Conservation (phyloP, 2,888 invertebrate genomes). For the Drosophila buzzatii region DNA sequence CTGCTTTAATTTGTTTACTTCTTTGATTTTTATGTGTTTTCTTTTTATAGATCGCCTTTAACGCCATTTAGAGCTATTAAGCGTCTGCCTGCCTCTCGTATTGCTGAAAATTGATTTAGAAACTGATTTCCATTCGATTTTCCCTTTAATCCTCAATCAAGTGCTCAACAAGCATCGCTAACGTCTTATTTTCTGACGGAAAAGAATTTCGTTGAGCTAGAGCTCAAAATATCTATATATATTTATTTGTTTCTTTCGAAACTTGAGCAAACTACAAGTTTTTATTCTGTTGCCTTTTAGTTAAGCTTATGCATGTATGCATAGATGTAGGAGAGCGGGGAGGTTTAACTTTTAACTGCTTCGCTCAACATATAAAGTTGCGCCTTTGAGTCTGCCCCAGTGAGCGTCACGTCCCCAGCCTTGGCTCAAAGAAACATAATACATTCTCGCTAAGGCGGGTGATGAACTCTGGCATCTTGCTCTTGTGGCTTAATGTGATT, state of each 20-base stretch:
- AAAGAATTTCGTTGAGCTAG: conserved; percentile 10
- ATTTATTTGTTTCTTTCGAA: background rate
- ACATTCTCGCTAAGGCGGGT: conserved; percentile 5
- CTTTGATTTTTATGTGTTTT: conserved; percentile 40
- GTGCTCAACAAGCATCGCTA: conserved; percentile 2
- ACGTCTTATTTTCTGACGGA: background rate
- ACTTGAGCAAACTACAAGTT: conserved; percentile 12
- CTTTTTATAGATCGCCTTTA: conserved; percentile 44
- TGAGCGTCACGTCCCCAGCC: conserved; percentile 6
- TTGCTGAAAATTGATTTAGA: conserved; percentile 24
- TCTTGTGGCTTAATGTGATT: conserved; percentile 4
- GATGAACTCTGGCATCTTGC: background rate
- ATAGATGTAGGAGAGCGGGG: background rate
- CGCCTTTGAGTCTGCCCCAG: conserved; percentile 38
- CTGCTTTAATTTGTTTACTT: conserved; percentile 50
- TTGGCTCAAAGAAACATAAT: conserved; percentile 6
- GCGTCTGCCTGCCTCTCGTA: conserved; percentile 15
- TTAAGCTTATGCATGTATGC: background rate
- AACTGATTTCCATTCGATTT: conserved; percentile 31
- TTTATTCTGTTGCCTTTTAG: background rate
- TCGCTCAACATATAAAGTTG: conserved; percentile 27
- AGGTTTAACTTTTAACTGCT: conserved; percentile 21
- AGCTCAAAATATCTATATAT: background rate
- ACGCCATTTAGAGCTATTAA: conserved; percentile 30
- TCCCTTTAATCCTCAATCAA: conserved; percentile 15